Evolutionary conservation across 2,888 invertebrate genomes (phyloP).

Genomic region (Beris morrisii): DNA sequence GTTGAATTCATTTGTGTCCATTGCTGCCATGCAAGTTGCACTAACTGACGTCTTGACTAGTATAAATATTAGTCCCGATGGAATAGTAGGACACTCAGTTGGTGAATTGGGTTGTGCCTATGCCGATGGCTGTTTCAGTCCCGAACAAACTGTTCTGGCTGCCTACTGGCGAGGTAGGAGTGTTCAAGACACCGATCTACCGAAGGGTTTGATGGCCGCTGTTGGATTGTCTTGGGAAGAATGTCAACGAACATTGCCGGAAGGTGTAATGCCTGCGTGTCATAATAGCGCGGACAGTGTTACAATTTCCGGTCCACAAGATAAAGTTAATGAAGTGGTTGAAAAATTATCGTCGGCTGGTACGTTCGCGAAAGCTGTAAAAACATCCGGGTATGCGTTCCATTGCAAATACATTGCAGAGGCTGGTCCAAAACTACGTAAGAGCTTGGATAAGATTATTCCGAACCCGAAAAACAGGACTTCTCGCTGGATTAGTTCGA

Average conservation of each 20-base stretch:
- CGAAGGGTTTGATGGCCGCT: constrained; percentile 87
- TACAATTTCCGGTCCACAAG: constrained; percentile 86
- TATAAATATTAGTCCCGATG: constrained; percentile 82
- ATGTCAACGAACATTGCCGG: constrained; percentile 70
- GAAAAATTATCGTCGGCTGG: constrained; percentile 71
- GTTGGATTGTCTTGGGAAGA: constrained; percentile 89
- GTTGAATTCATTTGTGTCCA: constrained; percentile 87
- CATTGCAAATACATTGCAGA: constrained; percentile 89
- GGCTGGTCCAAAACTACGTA: constrained; percentile 79
- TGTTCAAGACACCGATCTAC: constrained; percentile 73
- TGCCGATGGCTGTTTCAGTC: constrained; percentile 92
- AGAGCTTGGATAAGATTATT: constrained; percentile 79
- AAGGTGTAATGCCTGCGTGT: constrained; percentile 84
- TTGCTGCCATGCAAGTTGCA: constrained; percentile 95
- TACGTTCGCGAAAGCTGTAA: constrained; percentile 82
- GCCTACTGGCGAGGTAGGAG: constrained; percentile 92
- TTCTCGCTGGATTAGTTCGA: constrained; percentile 88
- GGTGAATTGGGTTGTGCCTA: constrained; percentile 82
- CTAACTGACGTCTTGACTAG: constrained; percentile 83
- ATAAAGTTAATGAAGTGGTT: constrained; percentile 69
- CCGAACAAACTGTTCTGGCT: constrained; percentile 90
- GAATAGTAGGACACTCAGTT: constrained; percentile 91
- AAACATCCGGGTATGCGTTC: constrained; percentile 89
- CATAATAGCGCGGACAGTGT: constrained; percentile 95
- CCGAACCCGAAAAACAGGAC: constrained; percentile 77